phyloP scores from a whole-genome alignment of 2,113 vertebrate genomes.

The Myodes glareolus region DNA sequence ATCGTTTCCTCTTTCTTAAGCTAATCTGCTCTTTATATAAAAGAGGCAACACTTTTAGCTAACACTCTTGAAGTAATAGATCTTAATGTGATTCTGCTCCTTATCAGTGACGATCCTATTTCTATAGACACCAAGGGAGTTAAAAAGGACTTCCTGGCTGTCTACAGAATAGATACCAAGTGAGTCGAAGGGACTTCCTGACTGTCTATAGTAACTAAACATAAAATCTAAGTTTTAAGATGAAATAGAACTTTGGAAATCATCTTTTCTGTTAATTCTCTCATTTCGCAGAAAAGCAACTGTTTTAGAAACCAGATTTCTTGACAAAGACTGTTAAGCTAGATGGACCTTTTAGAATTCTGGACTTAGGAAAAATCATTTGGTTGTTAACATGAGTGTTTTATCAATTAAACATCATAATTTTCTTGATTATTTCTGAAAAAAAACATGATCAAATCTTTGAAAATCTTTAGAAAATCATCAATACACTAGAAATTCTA shows the following conservation, averaged over 20 bases:
- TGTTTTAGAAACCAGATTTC: background rate
- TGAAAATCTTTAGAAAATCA: background rate
- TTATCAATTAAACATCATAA: background rate
- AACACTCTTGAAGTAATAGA: conserved; percentile 48
- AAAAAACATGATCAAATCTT: background rate
- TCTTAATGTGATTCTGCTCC: conserved; percentile 60
- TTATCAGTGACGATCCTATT: conserved; percentile 39
- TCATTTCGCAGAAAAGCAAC: background rate
- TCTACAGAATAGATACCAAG: conserved; percentile 26
- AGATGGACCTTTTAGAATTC: conserved; percentile 22
- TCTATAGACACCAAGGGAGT: conserved; percentile 48
- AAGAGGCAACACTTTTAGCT: conserved; percentile 44
- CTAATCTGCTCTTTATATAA: conserved; percentile 55
- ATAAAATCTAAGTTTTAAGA: conserved; percentile 34
- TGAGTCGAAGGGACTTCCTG: conserved; percentile 41
- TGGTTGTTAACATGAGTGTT: background rate
- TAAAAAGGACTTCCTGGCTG: conserved; percentile 52
- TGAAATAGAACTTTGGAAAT: background rate
- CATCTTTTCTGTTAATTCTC: background rate
- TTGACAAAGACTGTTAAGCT: background rate
- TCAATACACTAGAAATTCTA: background rate
- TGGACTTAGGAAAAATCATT: background rate
- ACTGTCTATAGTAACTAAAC: background rate
- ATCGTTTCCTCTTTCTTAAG: conserved; percentile 51
- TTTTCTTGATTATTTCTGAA: conserved; percentile 18